Evolutionary conservation across 1,140 invertebrate genomes (phyloP), one percentile per base, ranked within the genome.

Genomic region (Polyergus mexicanus): DNA sequence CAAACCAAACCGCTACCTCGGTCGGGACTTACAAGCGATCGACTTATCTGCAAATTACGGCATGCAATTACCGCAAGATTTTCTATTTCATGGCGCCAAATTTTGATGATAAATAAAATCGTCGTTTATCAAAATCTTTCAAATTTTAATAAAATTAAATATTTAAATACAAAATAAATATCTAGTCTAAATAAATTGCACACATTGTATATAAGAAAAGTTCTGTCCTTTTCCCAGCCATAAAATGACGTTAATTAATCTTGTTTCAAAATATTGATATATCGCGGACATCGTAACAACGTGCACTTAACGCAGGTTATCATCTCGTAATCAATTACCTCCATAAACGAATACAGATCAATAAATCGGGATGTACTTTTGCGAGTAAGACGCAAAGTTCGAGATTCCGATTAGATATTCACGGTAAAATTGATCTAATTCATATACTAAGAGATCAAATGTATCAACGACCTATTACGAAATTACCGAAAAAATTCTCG

Each of bases 361-460:
- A 84, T 90, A 75, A 90, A 68, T 86, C 71, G 60, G 28, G 22
- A 68, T 11, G 54, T 4, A 51, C 4, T 51, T 13, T 16, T 51
- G 47, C 41, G 25, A 56, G 58, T 77, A 86, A 86, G 87, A 69
- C 47, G 47, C 58, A 66, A 60, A 35, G 54, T 63, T 65, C 69
- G 69, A 51, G 66, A 72, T 83, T 60, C 41, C 84, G 51, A 88
- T 89, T 83, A 71, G 88, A 89, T 86, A 81, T 47, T 66, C 56
- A 62, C 16, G 16, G 41, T 62, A 69, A 75, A 78, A 75, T 51
- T 88, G 86, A 89, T 86, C 87, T 89, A 89, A 89, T 89, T 89
- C n/a, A n/a, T 88, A 87, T 86, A 86, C 51, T 51, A 56, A 60
- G 60, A 83, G 72, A 71, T 10, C 62, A 22, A 22, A 2, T 38